Evolutionary conservation across 2,888 invertebrate species (phyloP).

Genomic region (Notodromas monacha): DNA sequence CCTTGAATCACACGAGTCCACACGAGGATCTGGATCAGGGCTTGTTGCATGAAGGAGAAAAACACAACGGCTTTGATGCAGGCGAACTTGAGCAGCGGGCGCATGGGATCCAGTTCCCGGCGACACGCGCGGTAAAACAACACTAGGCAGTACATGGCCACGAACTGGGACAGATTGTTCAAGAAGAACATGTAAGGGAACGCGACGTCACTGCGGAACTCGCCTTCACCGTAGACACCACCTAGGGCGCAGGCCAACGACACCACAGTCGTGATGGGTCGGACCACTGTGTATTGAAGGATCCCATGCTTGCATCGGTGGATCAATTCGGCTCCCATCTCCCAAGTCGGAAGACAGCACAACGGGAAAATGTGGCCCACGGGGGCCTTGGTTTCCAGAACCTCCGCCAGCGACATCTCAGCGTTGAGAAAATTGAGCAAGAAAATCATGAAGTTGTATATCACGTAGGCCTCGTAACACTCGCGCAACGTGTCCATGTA

Average conservation of each 20-base stretch:
- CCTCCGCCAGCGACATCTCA: constrained; percentile 47
- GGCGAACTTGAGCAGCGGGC: constrained; percentile 71
- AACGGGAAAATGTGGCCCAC: constrained; percentile 63
- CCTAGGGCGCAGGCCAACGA: constrained; percentile 61
- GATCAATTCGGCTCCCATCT: constrained; percentile 68
- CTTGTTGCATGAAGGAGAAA: constrained; percentile 92
- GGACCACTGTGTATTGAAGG: constrained; percentile 64
- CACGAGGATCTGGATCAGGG: constrained; percentile 51
- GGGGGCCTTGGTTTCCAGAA: constrained; percentile 41
- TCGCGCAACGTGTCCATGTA: constrained; percentile 73
- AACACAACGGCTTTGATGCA: constrained; percentile 92
- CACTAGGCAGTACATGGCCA: constrained; percentile 81
- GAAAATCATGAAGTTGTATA: constrained; percentile 89
- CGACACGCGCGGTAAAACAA: constrained; percentile 67
- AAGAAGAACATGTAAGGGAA: constrained; percentile 57
- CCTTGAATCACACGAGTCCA: constrained; percentile 45
- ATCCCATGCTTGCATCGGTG: constrained; percentile 88
- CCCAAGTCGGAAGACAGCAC: constrained; percentile 67
- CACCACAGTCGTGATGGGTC: constrained; percentile 58
- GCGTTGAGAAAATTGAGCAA: constrained; percentile 56
- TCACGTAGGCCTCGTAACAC: constrained; percentile 90
- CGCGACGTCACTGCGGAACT: constrained; percentile 47
- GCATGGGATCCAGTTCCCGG: constrained; percentile 58
- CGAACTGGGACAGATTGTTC: constrained; percentile 74
- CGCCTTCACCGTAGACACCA: constrained; percentile 64